Base-by-base conservation (phyloP, 2,113 vertebrate species). In the Bubo scandiacus region DNA sequence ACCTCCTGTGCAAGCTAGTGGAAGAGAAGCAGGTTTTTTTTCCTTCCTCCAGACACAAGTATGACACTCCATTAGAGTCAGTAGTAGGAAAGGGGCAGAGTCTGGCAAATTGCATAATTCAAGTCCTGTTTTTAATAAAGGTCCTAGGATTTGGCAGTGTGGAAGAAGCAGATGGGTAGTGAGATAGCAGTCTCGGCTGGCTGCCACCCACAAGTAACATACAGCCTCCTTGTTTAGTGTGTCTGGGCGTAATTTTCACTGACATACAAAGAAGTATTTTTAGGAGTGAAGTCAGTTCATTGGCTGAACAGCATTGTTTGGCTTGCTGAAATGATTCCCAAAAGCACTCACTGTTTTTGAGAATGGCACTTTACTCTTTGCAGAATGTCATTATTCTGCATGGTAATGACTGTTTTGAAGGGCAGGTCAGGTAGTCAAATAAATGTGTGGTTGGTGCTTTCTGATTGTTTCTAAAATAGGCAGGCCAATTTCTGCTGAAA, bases 391-490 rank as follows among this genome's bases (percentile, higher is more conserved):
- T 72, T 34, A 36, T 75, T 62, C 88, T 74, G 77, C 65, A 45
- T 81, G 90, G 83, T 30, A 70, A 65, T 88, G 84, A 23, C 57
- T 88, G 68, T 30, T 94, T 52, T 40, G 89, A 90, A 94, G 88
- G 94, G 86, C 86, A 94, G 92, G 77, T 22, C 94, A 89, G 90
- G 83, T 45, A 85, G 77, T 85, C 89, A 92, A 73, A 94, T 75
- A 87, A 95, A 94, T 62, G 86, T 55, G 81, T 51, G 19, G 83
- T 65, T 94, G 92, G 90, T 94, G 84, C 75, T 94, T 85, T 94
- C 73, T 95, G 92, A 85, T 92, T 82, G 89, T 85, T 96, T 88
- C 97, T 92, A 49, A 94, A 96, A 79, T 9, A 81, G 86, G 88
- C 95, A 94, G 94, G 77, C 59, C 91, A 57, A 80, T 94, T 95